Percentiles rank a stretch among this genome's conserved stretches.
phyloP scores from a whole-genome alignment of 2,113 vertebrate genomes.

The Sclerurus mexicanus region DNA sequence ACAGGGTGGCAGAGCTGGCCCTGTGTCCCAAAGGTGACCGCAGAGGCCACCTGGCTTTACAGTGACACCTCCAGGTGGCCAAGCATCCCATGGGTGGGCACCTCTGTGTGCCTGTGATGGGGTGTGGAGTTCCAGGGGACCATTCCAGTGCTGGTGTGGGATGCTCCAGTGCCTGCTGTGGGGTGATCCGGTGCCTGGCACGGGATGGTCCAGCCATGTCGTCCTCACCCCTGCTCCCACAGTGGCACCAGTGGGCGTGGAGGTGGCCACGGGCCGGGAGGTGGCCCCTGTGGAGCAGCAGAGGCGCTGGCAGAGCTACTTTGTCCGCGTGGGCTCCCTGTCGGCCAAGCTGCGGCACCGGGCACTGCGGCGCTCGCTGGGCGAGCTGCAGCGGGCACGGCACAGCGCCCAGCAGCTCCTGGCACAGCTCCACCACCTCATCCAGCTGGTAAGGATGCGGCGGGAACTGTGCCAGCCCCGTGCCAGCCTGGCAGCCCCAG shows the following conservation, averaged over 20 bases:
- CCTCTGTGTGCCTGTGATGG: accelerated
- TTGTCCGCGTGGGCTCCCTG: constrained; percentile 87
- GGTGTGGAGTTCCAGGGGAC: accelerated
- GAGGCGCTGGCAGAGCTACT: constrained; percentile 74
- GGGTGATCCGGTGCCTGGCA: not conserved
- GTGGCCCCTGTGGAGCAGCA: not conserved
- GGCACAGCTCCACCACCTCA: constrained; percentile 79
- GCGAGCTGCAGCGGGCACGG: constrained; percentile 77
- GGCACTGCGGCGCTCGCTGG: constrained; percentile 81
- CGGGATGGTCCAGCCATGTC: accelerated
- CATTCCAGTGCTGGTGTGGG: not conserved
- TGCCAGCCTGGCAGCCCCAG: accelerated
- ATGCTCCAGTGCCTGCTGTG: not conserved
- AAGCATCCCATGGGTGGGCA: not conserved
- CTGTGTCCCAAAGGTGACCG: not conserved
- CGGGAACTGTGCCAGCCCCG: accelerated
- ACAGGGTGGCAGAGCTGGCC: not conserved
- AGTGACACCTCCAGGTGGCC: not conserved
- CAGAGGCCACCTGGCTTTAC: not conserved
- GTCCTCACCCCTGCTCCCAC: not conserved
- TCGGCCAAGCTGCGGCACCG: constrained; percentile 80
- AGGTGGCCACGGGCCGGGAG: not conserved
- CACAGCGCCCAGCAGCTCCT: constrained; percentile 71
- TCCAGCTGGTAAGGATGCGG: constrained; percentile 79
- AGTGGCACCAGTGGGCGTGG: accelerated